Evolutionary conservation across 2,888 invertebrate species (phyloP).

Genomic region (Xanthia icteritia): DNA sequence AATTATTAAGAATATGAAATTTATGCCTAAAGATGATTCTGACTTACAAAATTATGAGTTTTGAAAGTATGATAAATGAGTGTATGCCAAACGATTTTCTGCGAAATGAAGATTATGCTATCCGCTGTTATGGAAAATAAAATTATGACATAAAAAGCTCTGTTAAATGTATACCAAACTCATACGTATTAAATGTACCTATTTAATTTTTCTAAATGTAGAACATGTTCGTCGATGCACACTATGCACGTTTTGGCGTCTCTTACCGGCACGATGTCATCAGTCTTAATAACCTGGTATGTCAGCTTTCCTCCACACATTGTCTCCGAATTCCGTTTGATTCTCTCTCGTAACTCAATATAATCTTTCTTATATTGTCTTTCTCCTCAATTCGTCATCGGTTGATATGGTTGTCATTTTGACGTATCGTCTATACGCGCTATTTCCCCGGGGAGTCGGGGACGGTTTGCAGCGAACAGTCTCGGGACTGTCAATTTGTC

Average conservation of each 20-base stretch:
- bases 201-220: not conserved
- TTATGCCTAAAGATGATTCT: no score
- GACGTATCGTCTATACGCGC: slow-evolving; percentile 41
- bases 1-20: no score
- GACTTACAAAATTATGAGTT: no score
- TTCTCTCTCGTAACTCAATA: slow-evolving; percentile 31
- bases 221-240: not conserved
- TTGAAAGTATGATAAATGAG: no score
- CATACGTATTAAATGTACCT: not conserved
- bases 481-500: slow-evolving; percentile 30
- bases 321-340: not conserved
- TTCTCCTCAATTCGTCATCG: slow-evolving; percentile 43
- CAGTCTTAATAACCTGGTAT: slow-evolving; percentile 4
- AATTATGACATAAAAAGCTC: no score
- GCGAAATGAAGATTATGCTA: no score
- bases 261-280: not conserved
- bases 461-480: slow-evolving; percentile 2
- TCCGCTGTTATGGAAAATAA: no score
- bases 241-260: not conserved
- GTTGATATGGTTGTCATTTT: slow-evolving; percentile 46
- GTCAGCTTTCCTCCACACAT: not conserved
- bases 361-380: slow-evolving; percentile 23
- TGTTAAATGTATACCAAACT: not conserved
- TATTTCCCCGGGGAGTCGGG: slow-evolving; percentile 25
- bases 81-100: no score